Conservation (phyloP, 2,888 invertebrate genomes). For the Byasa hedistus region DNA sequence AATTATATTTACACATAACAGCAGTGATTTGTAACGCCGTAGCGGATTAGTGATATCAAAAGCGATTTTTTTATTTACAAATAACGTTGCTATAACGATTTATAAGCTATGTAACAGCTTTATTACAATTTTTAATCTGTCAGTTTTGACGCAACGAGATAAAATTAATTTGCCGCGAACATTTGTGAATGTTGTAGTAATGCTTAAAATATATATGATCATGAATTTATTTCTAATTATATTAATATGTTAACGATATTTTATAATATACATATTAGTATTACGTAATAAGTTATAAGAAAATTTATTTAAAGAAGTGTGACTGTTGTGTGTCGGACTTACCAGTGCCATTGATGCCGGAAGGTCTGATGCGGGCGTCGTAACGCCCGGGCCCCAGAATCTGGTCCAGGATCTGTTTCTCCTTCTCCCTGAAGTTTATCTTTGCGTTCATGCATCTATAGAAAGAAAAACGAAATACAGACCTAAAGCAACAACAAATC, state of each 20-base stretch:
- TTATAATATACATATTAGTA: not conserved
- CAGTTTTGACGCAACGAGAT: not conserved
- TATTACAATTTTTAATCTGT: not conserved
- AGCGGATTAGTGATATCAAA: slow-evolving; percentile 2
- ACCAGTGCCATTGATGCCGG: slow-evolving; percentile 97
- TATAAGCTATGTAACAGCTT: not conserved
- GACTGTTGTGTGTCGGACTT: slow-evolving; percentile 59
- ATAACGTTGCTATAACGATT: not conserved
- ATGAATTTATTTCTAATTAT: not conserved
- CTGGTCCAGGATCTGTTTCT: slow-evolving; percentile 95
- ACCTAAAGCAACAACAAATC: no score
- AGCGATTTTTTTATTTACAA: slow-evolving; percentile 20
- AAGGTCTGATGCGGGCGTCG: slow-evolving; percentile 95
- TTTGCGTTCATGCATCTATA: slow-evolving; percentile 87
- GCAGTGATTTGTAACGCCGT: slow-evolving; percentile 10
- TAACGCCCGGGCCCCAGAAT: slow-evolving; percentile 94
- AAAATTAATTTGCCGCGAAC: not conserved
- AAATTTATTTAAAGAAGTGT: not conserved
- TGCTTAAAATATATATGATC: not conserved
- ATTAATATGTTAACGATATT: not conserved
- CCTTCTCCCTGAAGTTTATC: slow-evolving; percentile 95
- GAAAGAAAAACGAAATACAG: not conserved
- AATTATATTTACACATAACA: slow-evolving; percentile 15
- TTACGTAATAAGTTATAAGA: not conserved
- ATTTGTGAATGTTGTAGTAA: not conserved